Evolutionary conservation across 92 coral and sea anemone species (phyloP).

Genomic region (Galaxea fascicularis): DNA sequence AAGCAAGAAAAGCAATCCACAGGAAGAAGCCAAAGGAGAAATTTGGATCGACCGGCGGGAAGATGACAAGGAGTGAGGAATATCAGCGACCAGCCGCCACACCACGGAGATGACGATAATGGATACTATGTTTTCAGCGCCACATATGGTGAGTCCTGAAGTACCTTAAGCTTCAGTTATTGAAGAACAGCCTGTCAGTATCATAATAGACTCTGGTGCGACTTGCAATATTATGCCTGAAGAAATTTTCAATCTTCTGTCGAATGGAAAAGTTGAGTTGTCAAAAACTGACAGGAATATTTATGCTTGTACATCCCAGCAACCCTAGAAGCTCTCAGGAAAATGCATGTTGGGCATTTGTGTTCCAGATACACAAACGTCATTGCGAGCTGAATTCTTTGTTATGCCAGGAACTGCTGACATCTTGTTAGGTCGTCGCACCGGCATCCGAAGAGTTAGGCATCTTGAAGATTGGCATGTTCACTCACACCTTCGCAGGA

Average conservation of each 20-base stretch:
- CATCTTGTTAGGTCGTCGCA: not conserved
- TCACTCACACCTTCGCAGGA: not conserved
- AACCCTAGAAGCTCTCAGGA: conserved; percentile 26
- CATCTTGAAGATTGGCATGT: not conserved
- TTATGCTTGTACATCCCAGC: conserved; percentile 13
- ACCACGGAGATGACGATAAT: not conserved
- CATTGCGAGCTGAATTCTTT: not conserved
- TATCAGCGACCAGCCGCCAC: conserved; percentile 21
- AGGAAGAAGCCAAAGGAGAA: conserved; percentile 9
- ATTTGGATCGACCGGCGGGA: not conserved
- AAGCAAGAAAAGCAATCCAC: conserved; percentile 15
- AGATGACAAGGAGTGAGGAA: conserved; percentile 12
- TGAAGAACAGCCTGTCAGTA: conserved; percentile 56
- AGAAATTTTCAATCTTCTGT: conserved; percentile 17
- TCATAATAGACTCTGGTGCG: conserved; percentile 71
- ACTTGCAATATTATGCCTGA: conserved; percentile 64
- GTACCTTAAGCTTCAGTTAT: conserved; percentile 22
- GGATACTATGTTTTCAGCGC: not conserved
- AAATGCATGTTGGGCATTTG: conserved; percentile 40
- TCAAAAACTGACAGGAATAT: conserved; percentile 8
- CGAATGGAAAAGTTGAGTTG: conserved; percentile 22
- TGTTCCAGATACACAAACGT: not conserved
- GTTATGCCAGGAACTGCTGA: not conserved
- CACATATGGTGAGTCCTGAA: conserved; percentile 30
- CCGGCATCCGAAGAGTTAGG: not conserved